Evolutionary conservation across 2,888 invertebrate species (phyloP).

Genomic region (Acronicta alni): DNA sequence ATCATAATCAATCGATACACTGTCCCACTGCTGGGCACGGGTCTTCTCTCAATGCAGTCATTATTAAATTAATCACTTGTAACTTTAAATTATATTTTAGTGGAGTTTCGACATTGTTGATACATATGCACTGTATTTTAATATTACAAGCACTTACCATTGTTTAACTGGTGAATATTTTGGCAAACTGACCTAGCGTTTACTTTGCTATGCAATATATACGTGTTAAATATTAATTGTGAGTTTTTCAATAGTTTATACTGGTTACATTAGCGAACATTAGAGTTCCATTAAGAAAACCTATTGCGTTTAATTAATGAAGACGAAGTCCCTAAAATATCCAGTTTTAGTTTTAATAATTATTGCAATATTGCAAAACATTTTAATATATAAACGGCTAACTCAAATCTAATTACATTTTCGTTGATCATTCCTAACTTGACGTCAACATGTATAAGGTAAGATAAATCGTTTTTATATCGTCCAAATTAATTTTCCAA

Average conservation of each 20-base stretch:
- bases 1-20: too few species aligned
- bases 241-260: not conserved
- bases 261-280: slow-evolving; percentile 2
- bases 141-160: slow-evolving; percentile 4
- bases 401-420: slow-evolving; percentile 1
- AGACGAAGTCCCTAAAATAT: slow-evolving; percentile 1
- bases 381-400: slow-evolving; percentile 10
- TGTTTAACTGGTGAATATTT: not conserved
- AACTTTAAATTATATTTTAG: too few species aligned
- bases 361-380: slow-evolving; percentile 12
- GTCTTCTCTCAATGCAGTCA: too few species aligned
- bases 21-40: too few species aligned
- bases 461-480: not conserved
- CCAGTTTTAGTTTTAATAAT: not conserved
- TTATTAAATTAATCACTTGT: too few species aligned
- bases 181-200: not conserved
- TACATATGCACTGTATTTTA: too few species aligned
- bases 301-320: not conserved
- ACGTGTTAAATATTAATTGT: slow-evolving; percentile 14
- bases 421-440: not conserved
- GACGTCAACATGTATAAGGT: slow-evolving; percentile 18
- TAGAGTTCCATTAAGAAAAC: slow-evolving; percentile 17
- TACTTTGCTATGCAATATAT: slow-evolving; percentile 15
- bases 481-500: too few species aligned
- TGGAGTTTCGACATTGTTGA: too few species aligned